These are phyloP conservation scores for Junonia oenone DNA, from an alignment of 2,888 invertebrate species.

Conservation along the genomic window DNA sequence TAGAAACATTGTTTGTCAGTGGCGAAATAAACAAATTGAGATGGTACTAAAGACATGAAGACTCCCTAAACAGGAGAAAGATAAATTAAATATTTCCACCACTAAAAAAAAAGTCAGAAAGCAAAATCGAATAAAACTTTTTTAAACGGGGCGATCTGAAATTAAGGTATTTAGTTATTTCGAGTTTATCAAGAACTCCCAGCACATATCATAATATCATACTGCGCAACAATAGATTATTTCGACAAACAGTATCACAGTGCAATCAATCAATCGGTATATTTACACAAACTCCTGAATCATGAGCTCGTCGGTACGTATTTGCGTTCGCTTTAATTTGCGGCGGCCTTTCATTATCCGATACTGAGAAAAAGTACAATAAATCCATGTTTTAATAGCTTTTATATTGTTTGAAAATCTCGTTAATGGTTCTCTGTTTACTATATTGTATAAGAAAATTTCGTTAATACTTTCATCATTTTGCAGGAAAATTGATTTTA, in stretches of 20 bases:
- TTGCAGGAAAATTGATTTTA: no score
- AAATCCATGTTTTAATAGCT: not conserved
- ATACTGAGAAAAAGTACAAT: not conserved
- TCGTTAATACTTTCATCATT: not conserved
- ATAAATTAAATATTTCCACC: no score
- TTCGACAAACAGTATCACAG: not conserved
- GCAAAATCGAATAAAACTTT: no score
- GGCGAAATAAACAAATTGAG: no score
- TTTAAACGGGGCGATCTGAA: no score
- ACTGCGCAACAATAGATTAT: not conserved
- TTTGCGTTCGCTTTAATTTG: constrained; percentile 13
- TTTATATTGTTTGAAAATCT: not conserved
- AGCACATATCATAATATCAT: no score
- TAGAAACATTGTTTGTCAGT: no score
- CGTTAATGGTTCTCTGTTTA: not conserved
- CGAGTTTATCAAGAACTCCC: no score
- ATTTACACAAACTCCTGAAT: constrained; percentile 3
- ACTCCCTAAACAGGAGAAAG: no score
- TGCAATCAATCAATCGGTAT: not conserved
- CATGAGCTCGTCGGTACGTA: constrained; percentile 4
- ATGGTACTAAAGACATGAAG: no score
- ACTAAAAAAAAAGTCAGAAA: no score
- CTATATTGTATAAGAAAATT: not conserved
- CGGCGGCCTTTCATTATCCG: constrained; percentile 12
- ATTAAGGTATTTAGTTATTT: no score